Base-by-base conservation (phyloP, 2,888 invertebrate species). In the Hirtodrosophila trivittata region DNA sequence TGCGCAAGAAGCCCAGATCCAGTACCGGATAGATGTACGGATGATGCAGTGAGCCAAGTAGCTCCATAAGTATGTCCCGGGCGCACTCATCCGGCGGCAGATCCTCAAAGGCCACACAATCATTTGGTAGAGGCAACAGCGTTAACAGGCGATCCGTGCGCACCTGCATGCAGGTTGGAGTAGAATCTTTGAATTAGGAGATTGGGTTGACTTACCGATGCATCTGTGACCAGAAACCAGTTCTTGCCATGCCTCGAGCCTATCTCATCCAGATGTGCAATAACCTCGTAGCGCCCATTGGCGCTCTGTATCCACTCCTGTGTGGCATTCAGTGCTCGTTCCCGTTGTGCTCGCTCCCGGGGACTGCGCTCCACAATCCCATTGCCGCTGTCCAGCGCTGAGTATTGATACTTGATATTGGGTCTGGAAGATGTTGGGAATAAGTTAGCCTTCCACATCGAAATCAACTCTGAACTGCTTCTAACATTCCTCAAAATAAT, bases 21-120 rank as follows among this genome's bases (percentile, higher is more conserved):
- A 97, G 91, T 18, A 97, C 94, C 0, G 97, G 97, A 91, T 96
- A 97, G 72, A 98, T 95, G 89, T 97, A 97, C 0, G 98, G 97
- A 91, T 98, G 97, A 89, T 97, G 97, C 35, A 97, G 92, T 7
- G 95, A 95, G 49, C 96, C 93, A 87, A 97, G 95, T 72, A 97
- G 91, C 88, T 97, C 95, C 91, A 95, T 93, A 35, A 97, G 92
- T 32, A 95, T 95, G 28, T 93, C 91, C 14, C 93, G 92, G 57
- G 92, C 93, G 70, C 93, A 93, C 75, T 94, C 94, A 75, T 96
- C 92, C 0, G 95, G 88, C 58, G 89, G 89, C 76, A 91, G 81
- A 86, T 90, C 90, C 81, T 91, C 91, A 74, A 91, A 90, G 76
- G 91, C 91, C 75, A 91, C 89, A 70, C 91, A 91, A 74, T 91